Percentiles rank a stretch among this genome's conserved stretches.
These are phyloP conservation scores for Scopus umbretta DNA, from an alignment of 2,113 vertebrate genomes.

Conservation along the genomic window DNA sequence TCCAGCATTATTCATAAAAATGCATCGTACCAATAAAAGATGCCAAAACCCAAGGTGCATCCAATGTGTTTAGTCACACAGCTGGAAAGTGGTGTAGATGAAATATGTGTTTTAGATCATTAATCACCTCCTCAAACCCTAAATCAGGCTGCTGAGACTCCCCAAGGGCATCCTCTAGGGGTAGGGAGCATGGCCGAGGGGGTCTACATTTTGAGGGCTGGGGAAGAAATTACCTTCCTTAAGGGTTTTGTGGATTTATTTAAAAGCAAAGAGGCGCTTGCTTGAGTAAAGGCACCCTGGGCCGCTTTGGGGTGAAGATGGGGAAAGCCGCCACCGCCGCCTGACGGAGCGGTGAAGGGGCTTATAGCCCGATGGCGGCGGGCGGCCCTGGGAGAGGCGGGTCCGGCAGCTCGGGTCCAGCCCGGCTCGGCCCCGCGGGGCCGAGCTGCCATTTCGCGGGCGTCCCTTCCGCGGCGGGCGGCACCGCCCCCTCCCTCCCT, in stretches of 20 bases:
- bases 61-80: not conserved
- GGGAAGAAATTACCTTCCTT: not conserved
- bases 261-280: no score
- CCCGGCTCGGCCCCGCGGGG: not conserved
- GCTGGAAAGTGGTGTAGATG: no score
- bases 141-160: not conserved
- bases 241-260: accelerated
- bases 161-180: no score
- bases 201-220: not conserved
- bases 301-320: no score
- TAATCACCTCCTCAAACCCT: not conserved
- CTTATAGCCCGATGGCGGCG: not conserved
- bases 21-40: not conserved
- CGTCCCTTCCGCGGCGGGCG: not conserved
- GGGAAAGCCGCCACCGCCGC: not conserved
- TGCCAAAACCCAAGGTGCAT: not conserved
- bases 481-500: not conserved
- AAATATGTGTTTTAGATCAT: not conserved
- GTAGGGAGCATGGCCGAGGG: accelerated
- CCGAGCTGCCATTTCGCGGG: slow-evolving; percentile 35
- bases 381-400: not conserved
- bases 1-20: not conserved
- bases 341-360: no score
- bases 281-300: accelerated
- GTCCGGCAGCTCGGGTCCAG: no score